Base-by-base conservation (phyloP, 2,888 invertebrate species). In the Cephus pygmeus region DNA sequence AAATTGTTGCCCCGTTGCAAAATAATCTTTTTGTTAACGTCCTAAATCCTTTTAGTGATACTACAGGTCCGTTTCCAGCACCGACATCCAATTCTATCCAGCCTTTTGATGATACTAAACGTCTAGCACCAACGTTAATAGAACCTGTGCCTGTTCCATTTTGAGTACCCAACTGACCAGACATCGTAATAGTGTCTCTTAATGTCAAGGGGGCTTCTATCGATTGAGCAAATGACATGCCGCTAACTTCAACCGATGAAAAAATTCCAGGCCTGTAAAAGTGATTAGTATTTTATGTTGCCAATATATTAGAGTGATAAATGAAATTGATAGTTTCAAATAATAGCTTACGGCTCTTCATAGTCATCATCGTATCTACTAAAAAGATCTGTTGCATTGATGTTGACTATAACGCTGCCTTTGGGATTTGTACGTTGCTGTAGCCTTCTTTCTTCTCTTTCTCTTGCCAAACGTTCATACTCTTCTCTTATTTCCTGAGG, bases 401-500 rank as follows among this genome's bases (percentile, higher is more conserved):
- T 94, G 83, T 96, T 96, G 69, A 99, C 94, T 23, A 96, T 96
- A 77, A 98, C 94, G 80, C 95, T 96, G 40, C 98, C 98, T 81
- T 95, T 95, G 0, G 99, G 99, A 92, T 99, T 98, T 1, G 98
- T 98, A 81, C 96, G 94, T 89, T 98, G 97, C 87, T 98, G 96
- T 77, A 99, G 93, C 81, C 96, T 93, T 80, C 97, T 93, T 88
- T 98, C 98, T 84, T 98, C 98, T 80, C 96, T 94, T 87, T 97
- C 97, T 83, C 95, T 94, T 31, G 96, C 96, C 77, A 96, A 90
- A 81, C 97, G 94, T 92, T 99, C 98, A 93, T 98, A 99, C 92
- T 99, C 99, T 80, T 98, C 98, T 79, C 98, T 93, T 79, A 99
- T 99, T 93, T 99, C 99, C 84, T 97, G 95, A 2, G 99, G 98